Evolutionary conservation across 1,140 invertebrate species (phyloP), one percentile per base, ranked within the genome.

Genomic region (Andrena cerasifolii): DNA sequence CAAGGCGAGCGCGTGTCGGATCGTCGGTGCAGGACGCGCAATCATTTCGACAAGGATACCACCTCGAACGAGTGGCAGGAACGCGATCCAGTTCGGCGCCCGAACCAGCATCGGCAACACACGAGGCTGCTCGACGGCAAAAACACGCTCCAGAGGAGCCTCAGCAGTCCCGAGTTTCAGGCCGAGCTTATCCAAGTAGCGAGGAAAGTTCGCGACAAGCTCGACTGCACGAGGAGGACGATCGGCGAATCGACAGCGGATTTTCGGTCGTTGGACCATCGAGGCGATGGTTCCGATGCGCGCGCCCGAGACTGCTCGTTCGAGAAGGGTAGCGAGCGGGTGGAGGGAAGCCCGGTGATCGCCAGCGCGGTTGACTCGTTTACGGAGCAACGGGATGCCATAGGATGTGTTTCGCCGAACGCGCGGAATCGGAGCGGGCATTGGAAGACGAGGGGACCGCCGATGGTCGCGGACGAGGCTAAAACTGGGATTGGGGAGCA

Each of bases 161-260:
- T 94, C 88, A 94, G 94, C 88, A 94, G 94, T 80, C 94, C 95
- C 59, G 95, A 96, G 90, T 95, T 96, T 90, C 94, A 95, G 90
- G 93, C 93, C 31, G 95, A 96, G 89, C 89, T 96, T 36, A 94
- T 95, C 89, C 94, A 95, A 87, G 95, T 94, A 28, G 95, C 95
- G 56, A 93, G 93, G 89, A 94, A 93, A 87, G 93, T 95, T 77
- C 94, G 94, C 78, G 94, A 92, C 77, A 90, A 90, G 66, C 62
- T 90, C 14, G 81, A 87, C 36, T 86, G 80, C 53, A 63, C 73
- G 47, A 73, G 79, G 14, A 78, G 73, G 24, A 21, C 53, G 16
- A n/a, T 65, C 5, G 18, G 26, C 10, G 54, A 61, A 8, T 51
- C 54, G 33, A 59, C 10, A 36, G 36, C 70, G 21, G 81, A 78